Base-by-base conservation (phyloP, 2,888 invertebrate species). In the Cataglyphis altisquamis region DNA sequence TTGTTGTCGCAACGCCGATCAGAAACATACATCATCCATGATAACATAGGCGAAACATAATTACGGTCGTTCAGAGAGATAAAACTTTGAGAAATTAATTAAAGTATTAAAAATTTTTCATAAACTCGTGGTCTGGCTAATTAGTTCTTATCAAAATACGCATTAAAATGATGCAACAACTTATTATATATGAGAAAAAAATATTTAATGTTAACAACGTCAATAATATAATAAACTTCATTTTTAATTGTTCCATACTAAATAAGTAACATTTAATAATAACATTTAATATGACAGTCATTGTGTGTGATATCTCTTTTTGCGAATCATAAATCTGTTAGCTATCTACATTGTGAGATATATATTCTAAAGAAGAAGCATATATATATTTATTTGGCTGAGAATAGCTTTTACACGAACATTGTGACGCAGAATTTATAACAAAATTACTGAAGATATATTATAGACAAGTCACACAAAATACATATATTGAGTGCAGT, bases 401-500 rank as follows among this genome's bases (percentile, higher is more conserved):
- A 66, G 60, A 75, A 21, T 12, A 15, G 10, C 55, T 29, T 41
- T 39, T 25, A 9, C 32, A 18, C 67, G 8, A 9, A n/a, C n/a
- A 29, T 15, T 41, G 48, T 6, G 32, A 60, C 68, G 18, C 21
- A 21, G 15, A 25, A 68, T 78, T 60, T 68, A 68, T 78, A 36
- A 67, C 67, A 25, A 41, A 41, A 78, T 78, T 36, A 70, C 45
- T 18, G 45, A 57, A 57, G 52, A 55, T 29, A 39, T 48, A 63
- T 36, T 55, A 39, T 39, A 45, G 21, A 68, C 68, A 68, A 68
- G 68, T 68, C 68, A 39, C 70, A 45, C 32, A 45, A 60, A 67
- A 48, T 48, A n/a, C 45, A 68, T 68, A 66, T 60, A 68, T 78
- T 45, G 78, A 45, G 68, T 45, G 60, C 78, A 68, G 68, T 68